Conservation (phyloP, 2,888 invertebrate species). For the Lasioglossum pauxillum region DNA sequence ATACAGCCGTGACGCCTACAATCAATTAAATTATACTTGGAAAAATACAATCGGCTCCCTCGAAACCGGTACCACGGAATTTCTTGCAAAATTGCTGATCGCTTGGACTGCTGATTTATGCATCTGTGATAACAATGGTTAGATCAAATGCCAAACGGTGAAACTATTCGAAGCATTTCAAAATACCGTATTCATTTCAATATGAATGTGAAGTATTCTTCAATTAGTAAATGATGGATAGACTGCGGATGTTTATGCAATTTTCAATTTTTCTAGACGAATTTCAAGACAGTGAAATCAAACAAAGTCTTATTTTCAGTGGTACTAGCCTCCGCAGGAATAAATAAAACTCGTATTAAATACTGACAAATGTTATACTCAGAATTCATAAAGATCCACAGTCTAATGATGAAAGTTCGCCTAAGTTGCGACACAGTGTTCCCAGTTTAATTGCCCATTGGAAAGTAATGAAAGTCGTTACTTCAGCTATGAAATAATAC, state of each 20-base stretch:
- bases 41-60: neutral
- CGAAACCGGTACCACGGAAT: neutral
- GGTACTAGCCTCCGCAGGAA: too few relatives aligned
- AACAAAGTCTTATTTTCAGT: too few relatives aligned
- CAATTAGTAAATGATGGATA: too few relatives aligned
- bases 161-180: neutral
- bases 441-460: neutral
- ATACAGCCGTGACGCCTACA: neutral
- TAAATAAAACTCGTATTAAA: too few relatives aligned
- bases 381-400: too few relatives aligned
- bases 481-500: neutral
- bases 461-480: neutral
- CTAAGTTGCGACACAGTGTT: neutral
- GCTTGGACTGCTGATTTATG: neutral
- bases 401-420: too few relatives aligned
- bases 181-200: neutral
- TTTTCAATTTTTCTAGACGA: too few relatives aligned
- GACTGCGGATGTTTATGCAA: too few relatives aligned
- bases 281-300: too few relatives aligned
- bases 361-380: too few relatives aligned
- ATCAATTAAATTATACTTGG: neutral
- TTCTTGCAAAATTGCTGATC: neutral
- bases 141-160: neutral
- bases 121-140: neutral
- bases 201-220: too few relatives aligned